phyloP scores from a whole-genome alignment of 1,140 invertebrate species.

The Macrosteles quadrilineatus region DNA sequence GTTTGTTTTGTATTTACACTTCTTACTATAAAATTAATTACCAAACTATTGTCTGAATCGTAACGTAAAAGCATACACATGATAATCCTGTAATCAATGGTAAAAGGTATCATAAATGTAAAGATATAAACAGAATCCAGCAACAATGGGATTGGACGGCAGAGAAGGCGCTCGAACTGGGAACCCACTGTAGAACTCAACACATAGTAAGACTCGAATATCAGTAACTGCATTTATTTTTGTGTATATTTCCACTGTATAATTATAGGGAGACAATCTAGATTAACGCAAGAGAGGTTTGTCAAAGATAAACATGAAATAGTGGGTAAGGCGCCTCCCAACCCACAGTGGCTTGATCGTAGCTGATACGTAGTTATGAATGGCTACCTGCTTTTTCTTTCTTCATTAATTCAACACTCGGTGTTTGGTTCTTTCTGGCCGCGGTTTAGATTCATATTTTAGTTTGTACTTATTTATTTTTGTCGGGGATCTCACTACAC shows the following conservation, averaged over 20 bases:
- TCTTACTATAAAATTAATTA: too few species aligned
- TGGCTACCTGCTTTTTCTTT: conserved; percentile 18
- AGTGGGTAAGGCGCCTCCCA: neutral
- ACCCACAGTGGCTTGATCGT: neutral
- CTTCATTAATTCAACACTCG: conserved; percentile 19
- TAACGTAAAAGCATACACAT: too few species aligned
- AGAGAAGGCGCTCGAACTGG: neutral
- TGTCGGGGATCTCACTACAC: too few species aligned
- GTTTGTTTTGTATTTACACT: too few species aligned
- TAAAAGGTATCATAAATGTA: too few species aligned
- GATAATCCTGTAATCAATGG: too few species aligned
- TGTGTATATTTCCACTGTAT: conserved; percentile 26
- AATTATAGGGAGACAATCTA: conserved; percentile 22
- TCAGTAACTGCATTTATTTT: conserved; percentile 23
- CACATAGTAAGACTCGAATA: conserved; percentile 17
- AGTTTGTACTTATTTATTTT: too few species aligned
- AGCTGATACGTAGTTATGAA: neutral
- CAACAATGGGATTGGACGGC: too few species aligned
- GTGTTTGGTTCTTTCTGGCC: too few species aligned
- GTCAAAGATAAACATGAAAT: conserved; percentile 26
- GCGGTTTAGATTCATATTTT: too few species aligned
- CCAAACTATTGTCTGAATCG: too few species aligned
- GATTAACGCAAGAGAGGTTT: conserved; percentile 15
- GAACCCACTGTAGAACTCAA: conserved; percentile 8
- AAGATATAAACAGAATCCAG: too few species aligned